These are phyloP conservation scores for Drosophila auraria DNA, from an alignment of 1,140 invertebrate species.

Conservation along the genomic window DNA sequence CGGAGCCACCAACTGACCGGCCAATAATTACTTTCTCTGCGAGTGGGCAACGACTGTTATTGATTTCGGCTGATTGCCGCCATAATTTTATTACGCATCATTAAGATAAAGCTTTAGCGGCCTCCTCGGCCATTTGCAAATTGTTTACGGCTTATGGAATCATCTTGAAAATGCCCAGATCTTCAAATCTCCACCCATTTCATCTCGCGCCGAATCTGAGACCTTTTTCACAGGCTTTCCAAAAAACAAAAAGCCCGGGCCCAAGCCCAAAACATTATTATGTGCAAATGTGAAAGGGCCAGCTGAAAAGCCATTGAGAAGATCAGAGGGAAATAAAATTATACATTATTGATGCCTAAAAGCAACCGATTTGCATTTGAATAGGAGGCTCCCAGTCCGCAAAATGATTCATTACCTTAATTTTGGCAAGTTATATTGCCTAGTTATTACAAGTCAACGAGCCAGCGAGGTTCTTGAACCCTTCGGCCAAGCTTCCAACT, in stretches of 20 bases:
- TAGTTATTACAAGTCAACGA: constrained; percentile 20
- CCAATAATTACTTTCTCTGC: constrained; percentile 77
- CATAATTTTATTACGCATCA: constrained; percentile 81
- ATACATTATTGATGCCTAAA: constrained; percentile 7
- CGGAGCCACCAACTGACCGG: constrained; percentile 58
- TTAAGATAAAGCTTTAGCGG: constrained; percentile 62
- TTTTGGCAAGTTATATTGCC: constrained; percentile 18
- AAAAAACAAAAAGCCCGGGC: constrained; percentile 33
- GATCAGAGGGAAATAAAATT: constrained; percentile 37
- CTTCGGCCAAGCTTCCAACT: not conserved
- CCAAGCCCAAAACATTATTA: constrained; percentile 56
- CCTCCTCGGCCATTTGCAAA: constrained; percentile 65
- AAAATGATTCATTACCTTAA: constrained; percentile 18
- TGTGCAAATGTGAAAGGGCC: constrained; percentile 78
- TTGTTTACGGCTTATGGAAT: constrained; percentile 58
- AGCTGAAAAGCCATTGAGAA: constrained; percentile 11
- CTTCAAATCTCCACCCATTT: constrained; percentile 42
- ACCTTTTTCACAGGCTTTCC: constrained; percentile 70
- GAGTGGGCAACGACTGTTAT: constrained; percentile 65
- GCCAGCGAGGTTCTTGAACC: constrained; percentile 29
- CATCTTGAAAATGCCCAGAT: constrained; percentile 38
- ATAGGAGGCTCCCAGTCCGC: constrained; percentile 10
- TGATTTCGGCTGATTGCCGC: constrained; percentile 74
- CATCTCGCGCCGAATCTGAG: constrained; percentile 33
- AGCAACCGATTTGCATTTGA: constrained; percentile 24